Conservation (phyloP, 2,888 invertebrate genomes). For the Chorisops tibialis region DNA sequence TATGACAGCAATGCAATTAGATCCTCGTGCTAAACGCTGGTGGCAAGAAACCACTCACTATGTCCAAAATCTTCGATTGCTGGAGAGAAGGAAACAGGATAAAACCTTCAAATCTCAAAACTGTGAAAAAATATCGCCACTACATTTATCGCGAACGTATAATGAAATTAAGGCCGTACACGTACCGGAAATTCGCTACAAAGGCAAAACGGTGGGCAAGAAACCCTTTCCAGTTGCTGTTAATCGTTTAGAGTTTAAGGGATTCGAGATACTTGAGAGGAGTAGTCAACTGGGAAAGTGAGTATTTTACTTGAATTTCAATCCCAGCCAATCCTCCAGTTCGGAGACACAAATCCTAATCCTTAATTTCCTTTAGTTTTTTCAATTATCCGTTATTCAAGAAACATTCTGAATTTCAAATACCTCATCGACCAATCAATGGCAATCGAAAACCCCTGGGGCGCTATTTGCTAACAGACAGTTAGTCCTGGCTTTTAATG, state of each 20-base stretch:
- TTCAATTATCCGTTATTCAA: neutral
- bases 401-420: too few species aligned
- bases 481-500: too few species aligned
- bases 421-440: neutral
- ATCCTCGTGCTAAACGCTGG: slow-evolving; percentile 35
- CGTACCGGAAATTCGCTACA: neutral
- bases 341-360: too few species aligned
- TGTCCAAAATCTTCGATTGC: slow-evolving; percentile 26
- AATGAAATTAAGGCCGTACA: neutral
- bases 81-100: neutral
- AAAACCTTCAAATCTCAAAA: neutral
- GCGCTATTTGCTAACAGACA: slow-evolving; percentile 1
- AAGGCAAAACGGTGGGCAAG: neutral
- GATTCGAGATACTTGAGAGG: neutral
- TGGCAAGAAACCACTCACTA: slow-evolving; percentile 36
- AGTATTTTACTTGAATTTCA: too few species aligned
- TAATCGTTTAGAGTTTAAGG: slow-evolving; percentile 1
- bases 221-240: slow-evolving; percentile 15
- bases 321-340: too few species aligned
- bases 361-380: neutral
- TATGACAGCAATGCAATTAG: slow-evolving; percentile 11
- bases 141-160: neutral
- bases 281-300: too few species aligned
- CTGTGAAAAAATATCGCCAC: neutral
- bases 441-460: slow-evolving; percentile 8